Base-by-base conservation (phyloP, 2,113 vertebrate genomes). In the Pollimyrus isidori region DNA sequence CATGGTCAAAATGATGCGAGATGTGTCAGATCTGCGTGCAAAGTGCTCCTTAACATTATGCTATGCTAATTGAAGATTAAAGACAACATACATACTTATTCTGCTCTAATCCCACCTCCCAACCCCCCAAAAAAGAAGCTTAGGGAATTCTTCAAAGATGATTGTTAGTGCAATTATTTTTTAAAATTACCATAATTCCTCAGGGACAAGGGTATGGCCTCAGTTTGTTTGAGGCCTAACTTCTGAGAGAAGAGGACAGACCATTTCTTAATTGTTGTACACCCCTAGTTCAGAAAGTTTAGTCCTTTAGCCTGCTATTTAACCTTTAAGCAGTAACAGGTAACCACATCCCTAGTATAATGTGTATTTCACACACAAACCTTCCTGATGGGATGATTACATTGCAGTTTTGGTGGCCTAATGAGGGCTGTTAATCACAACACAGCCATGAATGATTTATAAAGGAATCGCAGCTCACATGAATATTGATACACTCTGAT, bases 401-500 rank as follows among this genome's bases (percentile, higher is more conserved):
- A 80, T 35, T 45, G 30, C 73, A 21, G 49, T 56, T 46, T 56
- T n/a, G 30, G 73, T 42, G 23, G 4, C 39, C 88, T 89, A 82
- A 89, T 84, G 88, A 89, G 35, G 76, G 45, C 23, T 85, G 88
- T 62, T 89, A 89, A 89, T 89, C 80, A 84, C 80, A 89, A 82
- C 52, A 62, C 11, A 62, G 53, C 21, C 88, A 52, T 89, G 88
- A 89, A 89, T 89, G 15, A 84, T 58, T 89, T 83, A 89, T 85
- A 39, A 84, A 49, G 48, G 46, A 82, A 89, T 65, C 56, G 4
- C n/a, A 9, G 49, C 13, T 15, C 52, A 26, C 35, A 89, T 84
- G 88, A 89, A 89, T 89, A 89, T 89, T 84, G 49, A 53, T 88
- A 88, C 26, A 19, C 15, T 19, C 0, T 26, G 52, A 53, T 56